phyloP scores from a whole-genome alignment of 1,140 invertebrate genomes.

The Platyscapa corneri region DNA sequence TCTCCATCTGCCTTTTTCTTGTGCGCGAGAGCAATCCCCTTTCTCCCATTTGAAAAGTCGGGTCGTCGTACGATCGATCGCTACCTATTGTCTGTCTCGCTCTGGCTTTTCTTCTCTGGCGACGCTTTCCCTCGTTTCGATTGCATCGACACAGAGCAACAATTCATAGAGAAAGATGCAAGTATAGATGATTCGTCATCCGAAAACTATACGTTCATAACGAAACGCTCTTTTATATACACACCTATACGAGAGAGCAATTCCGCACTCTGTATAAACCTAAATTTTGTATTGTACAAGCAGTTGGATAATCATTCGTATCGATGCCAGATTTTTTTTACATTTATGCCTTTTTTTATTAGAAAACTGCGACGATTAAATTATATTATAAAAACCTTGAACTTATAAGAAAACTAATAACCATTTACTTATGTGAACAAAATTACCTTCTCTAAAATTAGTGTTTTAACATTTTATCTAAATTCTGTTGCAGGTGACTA shows the following conservation, averaged over 20 bases:
- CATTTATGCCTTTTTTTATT: background rate
- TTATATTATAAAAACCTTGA: no score
- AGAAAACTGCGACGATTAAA: no score
- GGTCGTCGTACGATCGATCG: conserved; percentile 52
- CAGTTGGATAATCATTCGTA: conserved; percentile 5
- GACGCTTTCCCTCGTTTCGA: conserved; percentile 35
- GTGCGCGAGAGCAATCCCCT: background rate
- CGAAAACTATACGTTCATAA: conserved; percentile 32
- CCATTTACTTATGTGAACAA: no score
- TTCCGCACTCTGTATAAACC: conserved; percentile 16
- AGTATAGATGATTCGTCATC: conserved; percentile 37
- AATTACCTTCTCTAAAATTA: no score
- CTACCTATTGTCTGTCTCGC: background rate
- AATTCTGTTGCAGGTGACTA: no score
- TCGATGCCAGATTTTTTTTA: background rate
- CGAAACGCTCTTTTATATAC: conserved; percentile 28
- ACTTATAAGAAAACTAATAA: no score
- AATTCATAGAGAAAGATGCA: background rate
- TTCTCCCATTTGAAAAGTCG: conserved; percentile 42
- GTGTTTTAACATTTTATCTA: no score
- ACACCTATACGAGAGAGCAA: background rate
- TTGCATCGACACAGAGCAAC: conserved; percentile 42
- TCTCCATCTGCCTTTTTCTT: conserved; percentile 28
- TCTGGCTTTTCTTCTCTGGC: conserved; percentile 23
- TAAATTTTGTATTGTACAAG: conserved; percentile 33